Evolutionary conservation across 2,797 vertebrate species (phyloP).

Genomic region (Odontamblyopus lacepedii): DNA sequence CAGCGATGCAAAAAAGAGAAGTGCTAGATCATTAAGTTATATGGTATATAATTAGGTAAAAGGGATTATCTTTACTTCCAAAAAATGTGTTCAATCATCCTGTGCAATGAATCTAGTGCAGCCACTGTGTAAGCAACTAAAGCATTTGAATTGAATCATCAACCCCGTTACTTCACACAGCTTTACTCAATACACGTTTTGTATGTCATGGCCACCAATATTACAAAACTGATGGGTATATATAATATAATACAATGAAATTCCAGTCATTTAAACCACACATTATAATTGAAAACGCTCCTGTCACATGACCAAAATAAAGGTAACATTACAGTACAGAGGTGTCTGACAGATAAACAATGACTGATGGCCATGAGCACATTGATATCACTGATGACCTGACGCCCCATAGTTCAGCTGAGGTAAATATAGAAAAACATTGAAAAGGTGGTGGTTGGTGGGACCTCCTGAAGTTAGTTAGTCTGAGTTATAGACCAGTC

Average conservation of each 20-base stretch:
- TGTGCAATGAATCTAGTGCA: background rate
- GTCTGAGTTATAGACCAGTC: conserved; percentile 25
- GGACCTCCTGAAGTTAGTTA: conserved; percentile 17
- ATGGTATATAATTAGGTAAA: background rate
- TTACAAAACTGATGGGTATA: background rate
- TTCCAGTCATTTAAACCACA: background rate
- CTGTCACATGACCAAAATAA: background rate
- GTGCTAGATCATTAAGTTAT: background rate
- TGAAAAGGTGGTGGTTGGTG: conserved; percentile 22
- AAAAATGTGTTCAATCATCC: background rate
- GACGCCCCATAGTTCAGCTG: conserved; percentile 15
- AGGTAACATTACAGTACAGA: conserved; percentile 18
- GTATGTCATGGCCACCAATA: background rate
- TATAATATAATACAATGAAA: background rate
- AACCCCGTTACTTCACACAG: background rate
- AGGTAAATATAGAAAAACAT: conserved; percentile 22
- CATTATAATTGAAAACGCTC: conserved; percentile 6
- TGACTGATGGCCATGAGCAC: conserved; percentile 46
- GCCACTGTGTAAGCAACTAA: background rate
- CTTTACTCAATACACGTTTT: background rate
- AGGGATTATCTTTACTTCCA: background rate
- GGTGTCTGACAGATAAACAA: conserved; percentile 33
- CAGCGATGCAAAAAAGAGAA: background rate
- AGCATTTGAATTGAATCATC: background rate
- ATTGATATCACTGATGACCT: conserved; percentile 46